phyloP scores from a whole-genome alignment of 2,113 vertebrate species.

The Semnopithecus entellus region DNA sequence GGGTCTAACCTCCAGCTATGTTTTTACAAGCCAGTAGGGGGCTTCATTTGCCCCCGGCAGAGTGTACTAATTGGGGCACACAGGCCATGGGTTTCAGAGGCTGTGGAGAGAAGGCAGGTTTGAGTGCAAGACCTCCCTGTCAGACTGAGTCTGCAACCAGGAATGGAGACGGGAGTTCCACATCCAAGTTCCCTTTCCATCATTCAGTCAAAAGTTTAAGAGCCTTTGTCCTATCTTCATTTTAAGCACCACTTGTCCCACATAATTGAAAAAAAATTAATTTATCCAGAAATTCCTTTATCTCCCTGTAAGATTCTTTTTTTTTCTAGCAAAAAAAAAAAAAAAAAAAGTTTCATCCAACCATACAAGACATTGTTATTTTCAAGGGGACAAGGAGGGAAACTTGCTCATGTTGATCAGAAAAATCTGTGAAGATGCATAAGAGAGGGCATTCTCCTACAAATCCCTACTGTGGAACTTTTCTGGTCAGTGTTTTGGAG shows the following conservation, averaged over 20 bases:
- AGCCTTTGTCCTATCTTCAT: background rate
- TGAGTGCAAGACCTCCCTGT: background rate
- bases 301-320: background rate
- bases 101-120: background rate
- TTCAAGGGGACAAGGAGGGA: background rate
- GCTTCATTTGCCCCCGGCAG: background rate
- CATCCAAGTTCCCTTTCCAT: background rate
- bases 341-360: background rate
- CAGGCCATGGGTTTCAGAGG: background rate
- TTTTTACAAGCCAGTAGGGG: background rate
- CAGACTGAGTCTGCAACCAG: background rate
- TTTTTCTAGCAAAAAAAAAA: background rate
- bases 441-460: background rate
- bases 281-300: background rate
- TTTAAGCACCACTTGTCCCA: background rate
- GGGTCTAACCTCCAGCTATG: background rate
- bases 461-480: background rate
- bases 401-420: background rate
- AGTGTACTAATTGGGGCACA: background rate
- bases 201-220: background rate
- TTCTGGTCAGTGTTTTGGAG: background rate
- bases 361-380: background rate
- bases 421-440: background rate
- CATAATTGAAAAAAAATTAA: background rate
- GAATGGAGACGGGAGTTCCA: background rate